phyloP scores from a whole-genome alignment of 2,888 invertebrate species.

The Drosophila lutescens region DNA sequence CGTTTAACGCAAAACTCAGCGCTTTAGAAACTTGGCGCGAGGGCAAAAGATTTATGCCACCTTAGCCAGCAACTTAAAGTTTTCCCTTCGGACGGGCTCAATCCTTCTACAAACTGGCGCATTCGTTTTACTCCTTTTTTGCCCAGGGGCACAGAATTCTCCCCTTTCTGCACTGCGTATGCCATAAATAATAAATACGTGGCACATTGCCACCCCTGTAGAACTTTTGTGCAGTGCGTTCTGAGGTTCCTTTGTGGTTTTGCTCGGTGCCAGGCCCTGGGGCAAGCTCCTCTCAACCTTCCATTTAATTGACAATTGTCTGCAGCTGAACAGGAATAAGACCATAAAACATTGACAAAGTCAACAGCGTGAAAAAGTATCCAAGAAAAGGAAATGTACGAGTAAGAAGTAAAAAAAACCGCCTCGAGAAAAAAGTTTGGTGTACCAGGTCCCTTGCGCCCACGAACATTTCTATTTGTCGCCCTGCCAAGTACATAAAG shows the following conservation, averaged over 20 bases:
- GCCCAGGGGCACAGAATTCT: neutral
- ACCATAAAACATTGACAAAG: conserved; percentile 66
- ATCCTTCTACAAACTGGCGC: conserved; percentile 21
- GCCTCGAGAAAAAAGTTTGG: conserved; percentile 32
- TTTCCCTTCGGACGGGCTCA: conserved; percentile 20
- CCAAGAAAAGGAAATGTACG: conserved; percentile 22
- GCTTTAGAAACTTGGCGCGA: conserved; percentile 4
- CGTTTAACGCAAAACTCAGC: conserved; percentile 11
- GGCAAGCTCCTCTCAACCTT: conserved; percentile 25
- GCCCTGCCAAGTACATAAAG: conserved; percentile 42
- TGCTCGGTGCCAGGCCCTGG: conserved; percentile 19
- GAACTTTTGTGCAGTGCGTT: conserved; percentile 36
- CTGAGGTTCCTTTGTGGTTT: conserved; percentile 39
- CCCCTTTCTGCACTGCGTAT: conserved; percentile 54
- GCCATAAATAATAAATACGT: conserved; percentile 69
- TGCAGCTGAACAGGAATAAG: conserved; percentile 60
- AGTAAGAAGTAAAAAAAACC: neutral
- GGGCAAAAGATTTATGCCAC: conserved; percentile 21
- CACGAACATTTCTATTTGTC: conserved; percentile 39
- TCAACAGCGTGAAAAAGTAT: conserved; percentile 48
- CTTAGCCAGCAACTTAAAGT: conserved; percentile 14
- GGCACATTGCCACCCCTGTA: conserved; percentile 33
- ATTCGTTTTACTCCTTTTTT: neutral
- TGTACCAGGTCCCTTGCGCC: conserved; percentile 3
- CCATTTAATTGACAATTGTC: conserved; percentile 74